Base-by-base conservation (phyloP, 2,888 invertebrate genomes). In the Smittia sp. region DNA sequence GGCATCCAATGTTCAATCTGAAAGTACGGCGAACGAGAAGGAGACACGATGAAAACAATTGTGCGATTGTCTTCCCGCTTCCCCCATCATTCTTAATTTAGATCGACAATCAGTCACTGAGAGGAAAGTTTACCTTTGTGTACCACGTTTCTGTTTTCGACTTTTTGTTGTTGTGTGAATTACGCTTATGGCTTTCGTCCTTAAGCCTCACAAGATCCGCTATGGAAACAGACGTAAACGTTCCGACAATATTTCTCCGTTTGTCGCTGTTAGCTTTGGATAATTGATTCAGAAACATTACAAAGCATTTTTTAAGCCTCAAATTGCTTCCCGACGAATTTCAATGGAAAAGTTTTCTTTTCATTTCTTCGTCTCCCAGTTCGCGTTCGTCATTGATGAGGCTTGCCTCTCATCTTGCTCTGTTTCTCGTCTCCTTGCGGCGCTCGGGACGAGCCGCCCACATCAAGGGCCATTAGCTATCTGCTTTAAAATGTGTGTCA, bases 401-500 rank as follows among this genome's bases (percentile, higher is more conserved):
- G 32, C 32, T 32, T 32, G n/a, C 32, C n/a, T 46, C 46, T 11
- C 58, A 11, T 58, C 18, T 9, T 58, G 7, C 18, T 58, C 22
- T 58, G 22, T 58, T 20, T 58, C 18, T 18, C 1, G 11, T 46
- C 46, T 52, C 15, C 15, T 52, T 52, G 52, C n/a, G n/a, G 7
- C 52, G 18, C 39, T 39, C 66, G 6, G n/a, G n/a, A n/a, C 66
- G n/a, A 7, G 2, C 18, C 18, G 38, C 27, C 66, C 38, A 13
- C 39, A 66, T 32, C 66, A 39, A 39, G 38, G 20, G 18, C 66
- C 66, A 66, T 39, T 66, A 39, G 27, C 25, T 24, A 46, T 32
- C 39, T 11, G n/a, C 39, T 41, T 67, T 67, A 41, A 67, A 67
- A 67, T 65, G 22, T 67, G 46, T 67, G 67, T 67, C 67, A 67